Conservation (phyloP, 1,140 invertebrate genomes). For the Trichogramma pretiosum region DNA sequence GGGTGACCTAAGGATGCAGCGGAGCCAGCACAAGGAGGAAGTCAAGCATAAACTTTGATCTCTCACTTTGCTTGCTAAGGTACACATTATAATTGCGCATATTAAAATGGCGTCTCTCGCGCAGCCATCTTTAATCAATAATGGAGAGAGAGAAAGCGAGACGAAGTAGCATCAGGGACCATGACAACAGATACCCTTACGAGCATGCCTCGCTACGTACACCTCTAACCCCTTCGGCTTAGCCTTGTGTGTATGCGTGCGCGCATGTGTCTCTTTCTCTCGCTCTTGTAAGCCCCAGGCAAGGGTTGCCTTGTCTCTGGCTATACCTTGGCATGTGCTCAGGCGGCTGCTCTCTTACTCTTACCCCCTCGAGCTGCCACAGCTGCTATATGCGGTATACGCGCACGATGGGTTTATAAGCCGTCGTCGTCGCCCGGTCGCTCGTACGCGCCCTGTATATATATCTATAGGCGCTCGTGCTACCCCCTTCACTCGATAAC, state of each 20-base stretch:
- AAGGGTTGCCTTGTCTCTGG: constrained; percentile 28
- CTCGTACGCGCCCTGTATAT: neutral
- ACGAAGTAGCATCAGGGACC: constrained; percentile 42
- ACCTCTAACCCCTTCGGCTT: constrained; percentile 1
- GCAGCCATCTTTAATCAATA: constrained; percentile 44
- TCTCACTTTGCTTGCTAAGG: constrained; percentile 18
- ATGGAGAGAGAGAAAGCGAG: no score
- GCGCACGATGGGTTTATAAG: neutral
- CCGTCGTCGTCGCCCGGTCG: neutral
- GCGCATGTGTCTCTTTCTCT: constrained; percentile 1
- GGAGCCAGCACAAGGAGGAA: no score
- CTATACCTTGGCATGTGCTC: constrained; percentile 16
- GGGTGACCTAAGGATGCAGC: no score
- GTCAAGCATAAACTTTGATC: no score
- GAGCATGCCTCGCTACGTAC: constrained; percentile 6
- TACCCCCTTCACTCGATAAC: no score
- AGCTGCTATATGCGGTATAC: neutral
- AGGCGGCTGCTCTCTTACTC: neutral
- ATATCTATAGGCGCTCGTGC: neutral
- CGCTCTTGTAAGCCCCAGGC: constrained; percentile 15
- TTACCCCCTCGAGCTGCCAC: no score
- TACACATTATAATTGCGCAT: constrained; percentile 44
- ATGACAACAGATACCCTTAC: constrained; percentile 39
- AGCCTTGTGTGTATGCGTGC: no score
- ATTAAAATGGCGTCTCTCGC: constrained; percentile 42